Percentiles rank a stretch among this genome's conserved stretches.
phyloP scores from a whole-genome alignment of 2,888 invertebrate genomes.

The Amitus sp. region DNA sequence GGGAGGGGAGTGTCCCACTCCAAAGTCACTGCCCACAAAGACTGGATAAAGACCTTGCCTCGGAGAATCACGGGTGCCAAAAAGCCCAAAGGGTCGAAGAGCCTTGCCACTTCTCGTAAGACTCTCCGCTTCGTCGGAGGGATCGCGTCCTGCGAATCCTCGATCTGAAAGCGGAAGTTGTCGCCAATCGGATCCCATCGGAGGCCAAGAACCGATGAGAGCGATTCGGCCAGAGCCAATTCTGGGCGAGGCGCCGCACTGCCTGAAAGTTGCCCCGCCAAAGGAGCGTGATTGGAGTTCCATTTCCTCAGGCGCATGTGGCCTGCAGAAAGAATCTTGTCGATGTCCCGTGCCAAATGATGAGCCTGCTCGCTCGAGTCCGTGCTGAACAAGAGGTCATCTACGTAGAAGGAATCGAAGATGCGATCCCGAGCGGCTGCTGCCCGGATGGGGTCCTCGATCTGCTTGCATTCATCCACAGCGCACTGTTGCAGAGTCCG shows the following conservation, averaged over 20 bases:
- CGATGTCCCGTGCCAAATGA: neutral
- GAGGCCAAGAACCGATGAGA: conserved; percentile 6
- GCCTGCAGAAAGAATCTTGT: neutral
- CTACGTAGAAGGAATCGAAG: neutral
- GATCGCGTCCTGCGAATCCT: neutral
- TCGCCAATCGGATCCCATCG: conserved; percentile 3
- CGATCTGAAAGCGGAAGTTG: neutral
- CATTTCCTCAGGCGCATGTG: neutral
- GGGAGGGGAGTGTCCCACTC: conserved; percentile 6
- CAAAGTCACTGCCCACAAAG: neutral
- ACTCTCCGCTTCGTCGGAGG: conserved; percentile 8
- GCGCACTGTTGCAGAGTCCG: conserved; percentile 31
- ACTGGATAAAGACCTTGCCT: conserved; percentile 14
- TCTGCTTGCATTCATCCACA: conserved; percentile 19
- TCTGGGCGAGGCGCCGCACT: no score
- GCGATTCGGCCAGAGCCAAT: neutral
- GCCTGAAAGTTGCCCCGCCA: no score
- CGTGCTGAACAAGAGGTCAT: conserved; percentile 3
- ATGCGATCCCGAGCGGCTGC: no score
- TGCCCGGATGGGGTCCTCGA: neutral
- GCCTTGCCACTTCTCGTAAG: neutral
- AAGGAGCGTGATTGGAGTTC: no score
- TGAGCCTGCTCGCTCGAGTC: neutral
- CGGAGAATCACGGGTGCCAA: neutral
- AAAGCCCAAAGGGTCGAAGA: conserved; percentile 17